A percentile compares a stretch with the other conserved stretches of the same genome.
phyloP scores from a whole-genome alignment of 2,888 invertebrate genomes.

The Lutraria lutraria region DNA sequence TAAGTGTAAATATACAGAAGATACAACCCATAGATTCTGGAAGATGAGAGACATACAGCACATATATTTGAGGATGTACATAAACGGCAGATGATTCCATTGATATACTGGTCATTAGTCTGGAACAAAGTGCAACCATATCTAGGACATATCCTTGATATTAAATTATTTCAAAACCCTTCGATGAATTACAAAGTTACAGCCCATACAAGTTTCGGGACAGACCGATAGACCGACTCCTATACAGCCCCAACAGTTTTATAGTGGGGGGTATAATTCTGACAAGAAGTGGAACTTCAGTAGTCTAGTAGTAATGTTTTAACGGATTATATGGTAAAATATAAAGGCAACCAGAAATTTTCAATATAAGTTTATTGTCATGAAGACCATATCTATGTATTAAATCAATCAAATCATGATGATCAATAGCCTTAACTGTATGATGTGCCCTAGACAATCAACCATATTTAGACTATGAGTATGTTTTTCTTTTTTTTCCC shows the following conservation, averaged over 20 bases:
- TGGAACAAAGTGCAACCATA: no score
- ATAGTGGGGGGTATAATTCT: no score
- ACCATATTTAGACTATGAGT: background rate
- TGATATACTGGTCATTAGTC: background rate
- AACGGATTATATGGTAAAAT: background rate
- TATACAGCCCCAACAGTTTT: no score
- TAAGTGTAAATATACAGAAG: background rate
- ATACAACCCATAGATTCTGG: background rate
- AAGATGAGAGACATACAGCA: background rate
- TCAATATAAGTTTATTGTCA: background rate
- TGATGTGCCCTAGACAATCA: background rate
- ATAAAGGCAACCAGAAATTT: background rate
- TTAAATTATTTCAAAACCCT: no score
- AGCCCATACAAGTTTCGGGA: no score
- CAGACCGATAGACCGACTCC: no score
- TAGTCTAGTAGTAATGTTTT: background rate
- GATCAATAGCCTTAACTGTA: background rate
- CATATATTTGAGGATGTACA: background rate
- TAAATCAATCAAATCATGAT: background rate
- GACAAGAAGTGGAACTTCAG: no score
- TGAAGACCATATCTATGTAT: background rate
- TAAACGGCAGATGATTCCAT: background rate
- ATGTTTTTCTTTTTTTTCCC: background rate
- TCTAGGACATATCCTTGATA: no score
- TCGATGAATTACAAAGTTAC: no score